A percentile compares a stretch with the other conserved stretches of the same genome.
phyloP scores from a whole-genome alignment of 2,888 invertebrate species.

The Zootermopsis nevadensis region DNA sequence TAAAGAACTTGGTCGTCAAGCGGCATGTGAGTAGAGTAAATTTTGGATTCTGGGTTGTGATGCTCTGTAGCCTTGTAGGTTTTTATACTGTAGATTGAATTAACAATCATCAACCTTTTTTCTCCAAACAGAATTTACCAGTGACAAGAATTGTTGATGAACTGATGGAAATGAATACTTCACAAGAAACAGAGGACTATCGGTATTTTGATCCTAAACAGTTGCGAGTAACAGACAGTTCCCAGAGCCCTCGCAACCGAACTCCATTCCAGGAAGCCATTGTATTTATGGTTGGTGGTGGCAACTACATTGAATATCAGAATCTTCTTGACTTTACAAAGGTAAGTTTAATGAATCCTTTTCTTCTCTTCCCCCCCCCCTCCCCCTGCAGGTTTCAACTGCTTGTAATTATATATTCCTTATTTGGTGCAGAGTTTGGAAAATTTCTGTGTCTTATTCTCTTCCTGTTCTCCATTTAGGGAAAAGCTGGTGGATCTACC shows the following conservation, averaged over 20 bases:
- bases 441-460: background rate
- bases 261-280: constrained; percentile 87
- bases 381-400: no score
- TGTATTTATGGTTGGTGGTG: constrained; percentile 91
- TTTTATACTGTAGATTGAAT: no score
- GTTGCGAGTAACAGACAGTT: constrained; percentile 73
- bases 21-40: constrained; percentile 81
- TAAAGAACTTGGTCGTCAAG: constrained; percentile 98
- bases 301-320: constrained; percentile 99
- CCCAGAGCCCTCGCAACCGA: constrained; percentile 71
- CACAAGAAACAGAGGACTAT: constrained; percentile 86
- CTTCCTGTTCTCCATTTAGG: constrained; percentile 65
- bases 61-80: no score
- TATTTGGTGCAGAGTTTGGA: background rate
- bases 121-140: constrained; percentile 81
- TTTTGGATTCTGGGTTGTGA: no score
- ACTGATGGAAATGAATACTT: constrained; percentile 83
- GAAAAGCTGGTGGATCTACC: constrained; percentile 68
- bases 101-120: no score
- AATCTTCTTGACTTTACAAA: constrained; percentile 96
- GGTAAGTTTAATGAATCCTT: constrained; percentile 62
- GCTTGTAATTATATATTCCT: no score
- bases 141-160: constrained; percentile 94
- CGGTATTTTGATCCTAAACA: constrained; percentile 97
- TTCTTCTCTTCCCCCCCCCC: no score